Conservation (phyloP, 2,113 vertebrate species). For the Mus pahari region DNA sequence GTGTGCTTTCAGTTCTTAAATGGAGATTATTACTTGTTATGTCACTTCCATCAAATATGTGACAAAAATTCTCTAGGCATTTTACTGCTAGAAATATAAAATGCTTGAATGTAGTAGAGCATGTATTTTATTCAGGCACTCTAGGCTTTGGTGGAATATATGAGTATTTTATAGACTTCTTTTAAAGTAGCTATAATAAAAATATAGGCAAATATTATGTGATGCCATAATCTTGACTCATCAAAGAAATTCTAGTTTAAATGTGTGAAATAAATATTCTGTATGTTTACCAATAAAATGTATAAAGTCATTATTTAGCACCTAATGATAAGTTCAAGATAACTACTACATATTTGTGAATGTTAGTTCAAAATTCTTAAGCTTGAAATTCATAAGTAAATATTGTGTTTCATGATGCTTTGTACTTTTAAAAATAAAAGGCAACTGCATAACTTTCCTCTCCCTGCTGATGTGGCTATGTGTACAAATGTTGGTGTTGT, state of each 20-base stretch:
- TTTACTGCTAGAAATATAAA: slow-evolving; percentile 19
- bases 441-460: neutral
- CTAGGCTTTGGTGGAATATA: neutral
- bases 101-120: neutral
- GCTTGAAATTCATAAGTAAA: neutral
- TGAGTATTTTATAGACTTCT: slow-evolving; percentile 33
- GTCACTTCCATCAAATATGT: slow-evolving; percentile 12
- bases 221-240: neutral
- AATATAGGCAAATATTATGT: neutral
- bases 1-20: neutral
- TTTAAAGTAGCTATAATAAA: slow-evolving; percentile 1
- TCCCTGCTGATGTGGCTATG: neutral
- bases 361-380: slow-evolving; percentile 9
- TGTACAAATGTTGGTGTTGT: neutral
- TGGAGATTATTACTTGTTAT: neutral
- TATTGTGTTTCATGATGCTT: neutral
- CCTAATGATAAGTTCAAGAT: neutral
- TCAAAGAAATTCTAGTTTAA: slow-evolving; percentile 31
- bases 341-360: neutral
- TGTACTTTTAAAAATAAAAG: neutral
- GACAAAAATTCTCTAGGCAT: neutral
- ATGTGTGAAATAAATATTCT: neutral
- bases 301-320: neutral
- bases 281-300: neutral
- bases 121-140: slow-evolving; percentile 3